phyloP scores from a whole-genome alignment of 2,113 vertebrate species.

The Neomonachus schauinslandi region DNA sequence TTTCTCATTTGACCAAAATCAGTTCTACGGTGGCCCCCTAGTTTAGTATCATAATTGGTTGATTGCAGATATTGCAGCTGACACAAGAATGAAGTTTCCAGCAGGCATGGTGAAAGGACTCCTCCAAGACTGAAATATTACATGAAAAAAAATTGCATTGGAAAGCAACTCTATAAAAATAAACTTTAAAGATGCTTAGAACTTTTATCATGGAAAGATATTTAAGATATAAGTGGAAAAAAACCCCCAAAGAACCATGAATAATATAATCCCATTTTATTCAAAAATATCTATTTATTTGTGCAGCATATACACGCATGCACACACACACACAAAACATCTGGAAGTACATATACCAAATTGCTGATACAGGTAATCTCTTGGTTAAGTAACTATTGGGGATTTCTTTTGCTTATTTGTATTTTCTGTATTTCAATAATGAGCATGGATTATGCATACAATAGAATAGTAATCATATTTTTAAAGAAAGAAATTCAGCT shows the following conservation, averaged over 20 bases:
- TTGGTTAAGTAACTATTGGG: neutral
- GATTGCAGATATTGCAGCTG: slow-evolving; percentile 35
- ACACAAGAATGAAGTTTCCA: slow-evolving; percentile 16
- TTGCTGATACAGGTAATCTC: neutral
- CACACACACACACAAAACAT: neutral
- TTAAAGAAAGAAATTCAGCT: neutral
- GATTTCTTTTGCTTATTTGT: neutral
- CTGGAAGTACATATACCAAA: neutral
- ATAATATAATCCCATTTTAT: neutral
- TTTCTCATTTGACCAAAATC: slow-evolving; percentile 62
- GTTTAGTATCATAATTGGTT: slow-evolving; percentile 40
- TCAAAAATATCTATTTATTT: neutral
- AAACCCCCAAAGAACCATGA: neutral
- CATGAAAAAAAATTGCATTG: slow-evolving; percentile 26
- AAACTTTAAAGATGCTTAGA: slow-evolving; percentile 43
- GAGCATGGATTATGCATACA: neutral
- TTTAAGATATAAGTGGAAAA: neutral
- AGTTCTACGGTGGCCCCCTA: neutral
- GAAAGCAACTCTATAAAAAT: slow-evolving; percentile 13
- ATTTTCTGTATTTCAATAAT: slow-evolving; percentile 28
- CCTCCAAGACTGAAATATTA: neutral
- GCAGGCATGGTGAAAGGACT: slow-evolving; percentile 8
- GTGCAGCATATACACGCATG: neutral
- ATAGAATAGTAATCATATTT: neutral
- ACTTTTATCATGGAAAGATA: slow-evolving; percentile 1